Percentiles rank a stretch among this genome's conserved stretches.
phyloP scores from a whole-genome alignment of 2,888 invertebrate species.

The Vesta saturnalis region DNA sequence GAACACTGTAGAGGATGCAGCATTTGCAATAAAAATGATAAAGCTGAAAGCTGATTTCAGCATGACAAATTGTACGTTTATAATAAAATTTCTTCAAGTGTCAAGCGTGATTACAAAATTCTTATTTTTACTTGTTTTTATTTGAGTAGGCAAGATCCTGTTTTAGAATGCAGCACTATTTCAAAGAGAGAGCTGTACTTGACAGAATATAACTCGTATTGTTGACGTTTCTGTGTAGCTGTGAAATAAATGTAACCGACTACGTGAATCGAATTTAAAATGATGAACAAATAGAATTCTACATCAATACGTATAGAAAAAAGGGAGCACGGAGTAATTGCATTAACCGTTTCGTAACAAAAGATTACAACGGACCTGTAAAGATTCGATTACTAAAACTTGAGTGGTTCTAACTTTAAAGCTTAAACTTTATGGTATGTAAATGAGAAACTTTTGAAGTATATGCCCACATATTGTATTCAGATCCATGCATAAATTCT shows the following conservation, averaged over 20 bases:
- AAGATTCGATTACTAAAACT: slow-evolving; percentile 20
- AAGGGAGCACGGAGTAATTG: slow-evolving; percentile 2
- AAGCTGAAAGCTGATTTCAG: no score
- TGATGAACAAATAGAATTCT: slow-evolving; percentile 1
- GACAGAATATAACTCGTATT: slow-evolving; percentile 35
- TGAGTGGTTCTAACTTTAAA: slow-evolving; percentile 21
- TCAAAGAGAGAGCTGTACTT: slow-evolving; percentile 31
- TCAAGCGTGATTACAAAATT: slow-evolving; percentile 26
- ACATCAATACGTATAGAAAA: not conserved
- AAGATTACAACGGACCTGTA: slow-evolving; percentile 14
- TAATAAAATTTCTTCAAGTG: no score
- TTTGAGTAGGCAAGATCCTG: slow-evolving; percentile 20
- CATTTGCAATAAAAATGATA: no score
- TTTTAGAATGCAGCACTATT: slow-evolving; percentile 29
- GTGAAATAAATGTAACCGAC: slow-evolving; percentile 31
- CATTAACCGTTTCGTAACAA: not conserved
- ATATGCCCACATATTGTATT: slow-evolving; percentile 24
- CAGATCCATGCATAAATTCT: slow-evolving; percentile 7
- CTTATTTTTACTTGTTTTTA: slow-evolving; percentile 22
- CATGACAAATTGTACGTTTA: no score
- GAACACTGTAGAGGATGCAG: no score
- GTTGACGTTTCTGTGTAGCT: slow-evolving; percentile 37
- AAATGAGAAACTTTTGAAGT: slow-evolving; percentile 28
- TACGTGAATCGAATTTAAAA: slow-evolving; percentile 36
- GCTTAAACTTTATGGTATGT: slow-evolving; percentile 25